Evolutionary conservation across 1,140 invertebrate species (phyloP), one percentile per base, ranked within the genome.

Genomic region (Calycopis cecrops): DNA sequence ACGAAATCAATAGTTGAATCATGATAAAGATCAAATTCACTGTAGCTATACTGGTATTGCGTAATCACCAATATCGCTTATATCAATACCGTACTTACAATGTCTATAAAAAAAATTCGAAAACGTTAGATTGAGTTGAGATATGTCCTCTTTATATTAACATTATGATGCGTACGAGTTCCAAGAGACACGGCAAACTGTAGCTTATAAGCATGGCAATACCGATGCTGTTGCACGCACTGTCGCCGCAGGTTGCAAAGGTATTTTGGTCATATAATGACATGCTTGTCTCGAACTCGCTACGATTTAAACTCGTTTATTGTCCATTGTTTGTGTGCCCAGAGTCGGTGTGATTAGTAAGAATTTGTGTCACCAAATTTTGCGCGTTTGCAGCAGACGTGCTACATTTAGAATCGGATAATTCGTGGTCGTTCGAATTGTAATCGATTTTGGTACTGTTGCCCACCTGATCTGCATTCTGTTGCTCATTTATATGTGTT

Each of bases 291-390:
- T 76, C 80, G 57, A 57, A 57, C 65, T 61, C 56, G 65, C 64
- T 70, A 67, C 77, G 77, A 78, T 82, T 80, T 76, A 82, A 79
- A 82, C 76, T 78, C 75, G 79, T 76, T 76, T 82, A 76, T 69
- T 69, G 72, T 65, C 64, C 67, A 76, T 76, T 76, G 76, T 71
- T 68, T 72, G 59, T 62, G 71, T 67, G 67, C 76, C 75, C 79
- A 79, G 73, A 70, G 70, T 73, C 68, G 65, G 60, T 59, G 65
- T 68, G 67, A 74, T 73, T 71, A 69, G 66, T 67, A 66, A 65
- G 67, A 77, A 73, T 71, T 69, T 62, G 69, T 69, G 65, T 70
- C 52, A 59, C 57, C 52, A 73, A 76, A 54, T 63, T 65, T 69
- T 71, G 62, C 70, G 63, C 42, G 57, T 67, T 60, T 64, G 63